Base-by-base conservation (phyloP, 2,888 invertebrate species). In the Epistrophella euchroma region DNA sequence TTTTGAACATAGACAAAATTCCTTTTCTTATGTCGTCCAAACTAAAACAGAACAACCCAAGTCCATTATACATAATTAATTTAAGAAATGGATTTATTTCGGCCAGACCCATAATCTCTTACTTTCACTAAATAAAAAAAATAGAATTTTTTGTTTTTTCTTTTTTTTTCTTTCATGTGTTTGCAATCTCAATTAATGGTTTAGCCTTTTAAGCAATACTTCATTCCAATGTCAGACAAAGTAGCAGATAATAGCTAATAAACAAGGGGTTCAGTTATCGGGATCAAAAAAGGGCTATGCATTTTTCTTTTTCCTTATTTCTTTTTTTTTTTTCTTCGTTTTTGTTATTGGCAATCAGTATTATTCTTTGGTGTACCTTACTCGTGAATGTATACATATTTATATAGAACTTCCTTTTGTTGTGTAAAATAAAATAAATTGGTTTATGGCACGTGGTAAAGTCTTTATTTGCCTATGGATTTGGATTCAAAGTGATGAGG, bases 171-270 rank as follows among this genome's bases (percentile, higher is more conserved):
- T 11, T 47, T 2, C 11, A 0, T 22, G 22, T 52, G 22, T 50
- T 50, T 60, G 15, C 15, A 60, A 22, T 40, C 37, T 2, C 37
- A 28, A 25, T 40, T 64, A 64, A 64, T 64, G 62, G 62, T 64
- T 28, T 64, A 45, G 37, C 62, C 28, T 45, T 22, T 9, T 17
- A 13, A 64, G 45, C 62, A 43, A 64, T 64, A 45, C 45, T 64
- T 64, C 62, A 64, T 64, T 64, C 28, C 17, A 28, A 45, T 43
- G 43, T 28, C 62, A 45, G 62, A 64, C 43, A 4, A 17, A 64
- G 28, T 17, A 60, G 7, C 60, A 64, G 62, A 64, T 64, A 64
- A 64, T 64, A 45, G 62, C 60, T 60, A 60, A 37, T 60, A 60
- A 60, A 60, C 60, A 60, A 60, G 60, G 37, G 22, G 15, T 60